Evolutionary conservation across 2,797 vertebrate species (phyloP).

Genomic region (Sebastes flavidus): DNA sequence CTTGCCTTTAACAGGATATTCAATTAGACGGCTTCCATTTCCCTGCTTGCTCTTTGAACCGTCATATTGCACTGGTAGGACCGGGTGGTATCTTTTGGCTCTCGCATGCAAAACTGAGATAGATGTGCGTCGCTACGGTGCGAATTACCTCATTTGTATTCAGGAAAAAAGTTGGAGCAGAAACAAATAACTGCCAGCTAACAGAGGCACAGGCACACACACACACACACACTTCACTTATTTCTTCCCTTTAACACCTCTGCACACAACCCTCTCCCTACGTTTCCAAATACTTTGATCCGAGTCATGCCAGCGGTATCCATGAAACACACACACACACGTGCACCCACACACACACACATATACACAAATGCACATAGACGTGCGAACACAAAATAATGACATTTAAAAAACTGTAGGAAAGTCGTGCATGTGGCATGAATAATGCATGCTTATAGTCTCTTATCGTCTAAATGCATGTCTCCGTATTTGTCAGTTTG

Average conservation of each 20-base stretch:
- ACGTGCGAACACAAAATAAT: neutral
- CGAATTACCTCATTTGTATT: constrained; percentile 59
- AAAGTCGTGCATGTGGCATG: constrained; percentile 35
- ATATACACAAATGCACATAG: neutral
- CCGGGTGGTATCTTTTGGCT: neutral
- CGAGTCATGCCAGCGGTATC: constrained; percentile 5
- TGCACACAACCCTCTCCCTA: neutral
- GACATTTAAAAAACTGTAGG: constrained; percentile 26
- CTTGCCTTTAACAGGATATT: constrained; percentile 12
- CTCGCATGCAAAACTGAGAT: constrained; percentile 20
- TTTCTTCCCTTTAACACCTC: neutral
- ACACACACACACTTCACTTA: constrained; percentile 15
- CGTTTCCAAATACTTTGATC: constrained; percentile 11
- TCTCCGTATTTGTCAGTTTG: constrained; percentile 64
- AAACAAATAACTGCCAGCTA: constrained; percentile 53
- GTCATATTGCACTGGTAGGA: neutral
- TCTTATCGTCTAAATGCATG: constrained; percentile 58
- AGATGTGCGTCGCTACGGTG: neutral
- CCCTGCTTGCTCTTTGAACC: constrained; percentile 20
- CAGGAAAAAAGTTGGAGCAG: constrained; percentile 30
- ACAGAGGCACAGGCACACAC: neutral
- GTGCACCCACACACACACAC: neutral
- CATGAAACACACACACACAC: neutral
- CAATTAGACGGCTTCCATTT: constrained; percentile 24
- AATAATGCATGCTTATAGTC: constrained; percentile 62